Conservation (phyloP, 2,888 invertebrate genomes). For the Ormyrus nitidulus region DNA sequence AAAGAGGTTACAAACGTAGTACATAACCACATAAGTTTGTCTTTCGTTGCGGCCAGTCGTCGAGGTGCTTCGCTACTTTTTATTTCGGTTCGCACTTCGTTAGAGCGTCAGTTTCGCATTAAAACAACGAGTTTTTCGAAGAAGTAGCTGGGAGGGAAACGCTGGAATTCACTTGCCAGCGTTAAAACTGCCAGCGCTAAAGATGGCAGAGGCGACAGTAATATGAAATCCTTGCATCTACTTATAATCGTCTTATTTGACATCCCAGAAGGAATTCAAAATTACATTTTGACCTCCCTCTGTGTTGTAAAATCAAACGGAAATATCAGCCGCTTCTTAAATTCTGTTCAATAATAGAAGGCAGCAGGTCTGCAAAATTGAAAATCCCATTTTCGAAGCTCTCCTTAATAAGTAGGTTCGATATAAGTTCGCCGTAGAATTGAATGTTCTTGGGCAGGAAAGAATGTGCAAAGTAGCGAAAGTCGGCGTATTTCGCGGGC, state of each 20-base stretch:
- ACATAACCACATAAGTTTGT: slow-evolving; percentile 44
- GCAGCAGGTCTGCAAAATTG: not conserved
- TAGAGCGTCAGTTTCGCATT: slow-evolving; percentile 24
- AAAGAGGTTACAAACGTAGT: slow-evolving; percentile 63
- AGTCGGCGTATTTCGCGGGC: not conserved
- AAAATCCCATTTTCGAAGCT: not conserved
- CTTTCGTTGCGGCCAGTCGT: slow-evolving; percentile 53
- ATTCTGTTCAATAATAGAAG: not conserved
- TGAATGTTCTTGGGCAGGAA: not conserved
- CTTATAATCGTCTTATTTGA: not conserved
- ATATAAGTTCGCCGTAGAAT: not conserved
- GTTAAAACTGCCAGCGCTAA: not conserved
- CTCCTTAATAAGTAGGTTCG: slow-evolving; percentile 1
- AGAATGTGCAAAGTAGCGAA: slow-evolving; percentile 19
- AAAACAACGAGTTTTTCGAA: slow-evolving; percentile 13
- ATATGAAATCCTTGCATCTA: not conserved
- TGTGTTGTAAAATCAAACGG: too few species aligned
- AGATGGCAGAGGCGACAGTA: not conserved
- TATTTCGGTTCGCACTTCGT: slow-evolving; percentile 39
- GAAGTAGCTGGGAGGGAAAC: not conserved
- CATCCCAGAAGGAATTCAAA: not conserved
- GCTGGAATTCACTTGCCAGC: too few species aligned
- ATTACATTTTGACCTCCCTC: not conserved
- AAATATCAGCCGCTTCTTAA: not conserved
- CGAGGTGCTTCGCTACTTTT: slow-evolving; percentile 39